Conservation (phyloP, 2,888 invertebrate genomes). For the Beris morrisii region DNA sequence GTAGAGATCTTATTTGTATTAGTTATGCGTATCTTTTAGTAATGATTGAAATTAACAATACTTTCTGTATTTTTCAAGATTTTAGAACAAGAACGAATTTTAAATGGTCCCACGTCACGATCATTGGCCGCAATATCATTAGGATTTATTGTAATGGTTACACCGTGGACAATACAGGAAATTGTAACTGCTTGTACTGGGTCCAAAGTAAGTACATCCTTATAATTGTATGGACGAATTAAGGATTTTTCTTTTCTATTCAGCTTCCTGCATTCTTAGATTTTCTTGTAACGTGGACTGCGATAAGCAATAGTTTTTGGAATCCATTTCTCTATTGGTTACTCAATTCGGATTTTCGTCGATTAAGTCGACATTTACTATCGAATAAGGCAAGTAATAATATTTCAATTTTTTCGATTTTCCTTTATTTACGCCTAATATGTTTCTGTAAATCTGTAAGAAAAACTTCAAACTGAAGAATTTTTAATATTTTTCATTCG, state of each 20-base stretch:
- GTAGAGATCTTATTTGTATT: background rate
- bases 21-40: background rate
- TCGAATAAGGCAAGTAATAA: constrained; percentile 68
- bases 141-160: constrained; percentile 88
- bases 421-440: too few relatives aligned
- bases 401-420: background rate
- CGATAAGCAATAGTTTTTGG: constrained; percentile 87
- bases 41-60: background rate
- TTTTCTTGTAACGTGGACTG: constrained; percentile 84
- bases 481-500: too few relatives aligned
- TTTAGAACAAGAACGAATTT: constrained; percentile 60
- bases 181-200: constrained; percentile 89
- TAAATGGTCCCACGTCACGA: constrained; percentile 78
- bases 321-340: constrained; percentile 89
- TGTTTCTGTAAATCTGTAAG: too few relatives aligned
- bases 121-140: constrained; percentile 92
- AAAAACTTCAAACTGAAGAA: too few relatives aligned
- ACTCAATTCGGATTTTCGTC: constrained; percentile 80
- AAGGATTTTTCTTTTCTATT: background rate
- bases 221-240: background rate
- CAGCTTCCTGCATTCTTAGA: constrained; percentile 79
- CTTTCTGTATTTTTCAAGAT: constrained; percentile 12
- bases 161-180: constrained; percentile 89
- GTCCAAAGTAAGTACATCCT: constrained; percentile 63
- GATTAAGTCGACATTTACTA: constrained; percentile 75